Evolutionary conservation across 53 echinoderm and acorn worm species (phyloP).

Genomic region (Mesocentrotus franciscanus): DNA sequence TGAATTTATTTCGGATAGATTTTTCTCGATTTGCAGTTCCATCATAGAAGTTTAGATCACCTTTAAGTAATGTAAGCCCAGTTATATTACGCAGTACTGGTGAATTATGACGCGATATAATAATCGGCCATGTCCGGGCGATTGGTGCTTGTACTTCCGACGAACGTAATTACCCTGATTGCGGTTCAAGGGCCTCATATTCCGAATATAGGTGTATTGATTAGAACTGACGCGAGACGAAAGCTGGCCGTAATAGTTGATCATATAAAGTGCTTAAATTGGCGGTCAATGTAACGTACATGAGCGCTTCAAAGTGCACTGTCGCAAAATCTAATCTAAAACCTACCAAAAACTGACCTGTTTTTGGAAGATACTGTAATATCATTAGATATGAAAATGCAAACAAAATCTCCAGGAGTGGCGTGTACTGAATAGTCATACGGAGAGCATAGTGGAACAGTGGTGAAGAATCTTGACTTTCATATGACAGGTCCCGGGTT

Average conservation of each 20-base stretch:
- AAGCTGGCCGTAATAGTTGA: neutral
- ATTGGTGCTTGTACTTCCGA: neutral
- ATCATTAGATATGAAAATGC: no score
- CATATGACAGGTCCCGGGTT: no score
- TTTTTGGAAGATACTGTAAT: no score
- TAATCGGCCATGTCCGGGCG: no score
- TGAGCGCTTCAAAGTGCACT: slow-evolving; percentile 13
- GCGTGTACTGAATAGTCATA: no score
- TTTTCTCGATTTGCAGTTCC: neutral
- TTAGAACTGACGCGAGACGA: neutral
- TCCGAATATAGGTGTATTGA: neutral
- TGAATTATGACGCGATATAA: neutral
- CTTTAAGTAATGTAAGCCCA: neutral
- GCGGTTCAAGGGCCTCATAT: slow-evolving; percentile 9
- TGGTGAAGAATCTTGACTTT: no score
- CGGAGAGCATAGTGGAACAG: no score
- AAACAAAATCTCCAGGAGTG: no score
- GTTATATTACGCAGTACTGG: neutral
- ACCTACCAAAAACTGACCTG: no score
- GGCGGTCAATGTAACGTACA: slow-evolving; percentile 6
- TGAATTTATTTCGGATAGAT: no score
- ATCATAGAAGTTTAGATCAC: neutral
- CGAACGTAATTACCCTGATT: neutral
- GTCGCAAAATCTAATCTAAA: neutral
- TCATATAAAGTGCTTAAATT: slow-evolving; percentile 13